Base-by-base conservation (phyloP, 2,113 vertebrate genomes). In the Climacteris rufus region DNA sequence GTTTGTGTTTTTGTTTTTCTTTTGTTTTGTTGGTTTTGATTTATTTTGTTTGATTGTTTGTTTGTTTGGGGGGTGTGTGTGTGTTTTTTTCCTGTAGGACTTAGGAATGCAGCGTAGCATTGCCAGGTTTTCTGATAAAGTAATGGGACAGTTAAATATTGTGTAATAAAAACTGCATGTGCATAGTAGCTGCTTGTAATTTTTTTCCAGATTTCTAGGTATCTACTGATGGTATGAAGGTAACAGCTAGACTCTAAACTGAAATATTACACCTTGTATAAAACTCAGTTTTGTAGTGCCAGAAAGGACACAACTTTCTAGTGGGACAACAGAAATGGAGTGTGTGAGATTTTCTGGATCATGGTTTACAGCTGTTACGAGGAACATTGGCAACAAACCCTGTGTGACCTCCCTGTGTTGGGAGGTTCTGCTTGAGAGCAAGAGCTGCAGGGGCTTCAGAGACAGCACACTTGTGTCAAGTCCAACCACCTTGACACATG, bases 1-100 rank as follows among this genome's bases (percentile, higher is more conserved):
- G 1, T 18, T 27, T 2, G 3, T 6, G 10, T 8, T 6, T 13
- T 21, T 28, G 28, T 14, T 11, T 28, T n/a, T n/a, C n/a, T n/a
- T n/a, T n/a, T n/a, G n/a, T n/a, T n/a, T 50, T 64, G n/a, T 24
- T 37, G n/a, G 17, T 5, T 54, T 31, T 53, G 16, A 17, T 33
- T 33, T 31, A 19, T 20, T 57, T 22, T 57, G 42, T n/a, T n/a
- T n/a, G n/a, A n/a, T n/a, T n/a, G 8, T 50, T 57, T n/a, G 6
- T 21, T 45, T 56, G 16, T 17, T 54, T 74, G 17, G 47, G 23
- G 7, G 8, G 23, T 87, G 30, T 23, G 16, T 22, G 57, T 30
- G 33, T 17, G 7, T 9, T 19, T 21, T 7, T 11, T 20, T 35
- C 19, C 42, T 69, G 24, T 49, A 74, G 35, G 40, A 60, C 2